Base-by-base conservation (phyloP, 2,797 vertebrate species). In the Urosaurus nigricauda region DNA sequence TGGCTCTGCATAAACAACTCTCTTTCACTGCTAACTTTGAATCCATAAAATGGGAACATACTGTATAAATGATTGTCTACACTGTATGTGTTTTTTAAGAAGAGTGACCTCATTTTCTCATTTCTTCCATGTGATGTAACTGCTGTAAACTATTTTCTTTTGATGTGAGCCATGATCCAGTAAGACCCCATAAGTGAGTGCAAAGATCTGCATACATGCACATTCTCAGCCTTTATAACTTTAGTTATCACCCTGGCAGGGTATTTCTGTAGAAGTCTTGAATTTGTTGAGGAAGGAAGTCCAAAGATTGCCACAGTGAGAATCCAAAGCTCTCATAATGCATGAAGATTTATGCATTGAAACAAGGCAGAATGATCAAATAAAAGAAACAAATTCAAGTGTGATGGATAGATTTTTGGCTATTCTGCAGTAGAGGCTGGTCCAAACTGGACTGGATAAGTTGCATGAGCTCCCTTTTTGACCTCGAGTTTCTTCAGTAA, bases 371-470 rank as follows among this genome's bases (percentile, higher is more conserved):
- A 21, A 60, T 13, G 32, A 91, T 91, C 71, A 90, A 85, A 83
- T 74, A 83, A 87, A 90, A 60, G 79, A 35, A 91, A 73, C 0
- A 87, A 51, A 4, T 26, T 1, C 83, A 56, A 16, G 1, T 0
- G 24, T 0, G 0, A 89, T 90, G 85, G 26, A 60, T 68, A 40
- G 1, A 8, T 47, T 91, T 90, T 83, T 89, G 83, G 68, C 83
- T 63, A 78, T 40, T 75, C 53, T 87, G 84, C 5, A 83, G 47
- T 83, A 91, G 56, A 77, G 77, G 0, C 35, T 88, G 60, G 70
- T 78, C 16, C 88, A 89, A 63, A 92, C n/a, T 53, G 91, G 87
- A 29, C 29, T 89, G 73, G 5, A 75, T 47, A n/a, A 87, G 1
- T 14, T 85, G 73, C 51, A 63, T 16, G 85, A 82, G 5, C 2